Percentiles rank a stretch among this genome's conserved stretches.
phyloP scores from a whole-genome alignment of 1,140 invertebrate species.

The Pseudachorutes palmiensis region DNA sequence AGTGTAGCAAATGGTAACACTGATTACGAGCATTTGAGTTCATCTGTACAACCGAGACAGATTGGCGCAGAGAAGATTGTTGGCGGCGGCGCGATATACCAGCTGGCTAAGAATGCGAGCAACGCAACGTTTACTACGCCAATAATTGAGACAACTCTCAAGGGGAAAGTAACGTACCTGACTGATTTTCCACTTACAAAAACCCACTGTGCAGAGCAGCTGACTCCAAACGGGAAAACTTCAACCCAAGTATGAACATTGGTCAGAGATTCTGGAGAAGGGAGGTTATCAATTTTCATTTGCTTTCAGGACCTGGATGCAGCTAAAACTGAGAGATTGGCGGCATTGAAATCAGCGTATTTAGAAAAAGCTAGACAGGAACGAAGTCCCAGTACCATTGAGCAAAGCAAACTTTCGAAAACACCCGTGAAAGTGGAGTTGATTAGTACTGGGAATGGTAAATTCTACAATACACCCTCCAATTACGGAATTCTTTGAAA shows the following conservation, averaged over 20 bases:
- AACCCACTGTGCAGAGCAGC: conserved; percentile 27
- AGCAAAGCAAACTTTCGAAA: conserved; percentile 13
- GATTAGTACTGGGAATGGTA: conserved; percentile 13
- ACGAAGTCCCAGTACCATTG: neutral
- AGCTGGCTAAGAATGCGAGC: conserved; percentile 5
- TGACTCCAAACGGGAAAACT: conserved; percentile 6
- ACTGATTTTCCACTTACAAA: conserved; percentile 36
- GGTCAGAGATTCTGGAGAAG: neutral
- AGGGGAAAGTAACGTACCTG: conserved; percentile 34
- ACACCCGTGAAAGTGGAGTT: conserved; percentile 20
- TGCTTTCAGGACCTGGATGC: conserved; percentile 27
- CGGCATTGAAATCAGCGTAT: conserved; percentile 36
- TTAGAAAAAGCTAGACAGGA: conserved; percentile 29
- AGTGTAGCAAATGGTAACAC: neutral
- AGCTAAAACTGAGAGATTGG: conserved; percentile 37
- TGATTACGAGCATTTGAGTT: neutral
- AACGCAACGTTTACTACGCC: conserved; percentile 19
- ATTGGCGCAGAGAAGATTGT: conserved; percentile 1
- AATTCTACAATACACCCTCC: no score
- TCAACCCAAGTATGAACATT: neutral
- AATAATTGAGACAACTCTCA: conserved; percentile 32
- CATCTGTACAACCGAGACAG: neutral
- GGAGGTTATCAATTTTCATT: no score
- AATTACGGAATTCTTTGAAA: no score
- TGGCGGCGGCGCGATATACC: neutral